Evolutionary conservation across 2,797 vertebrate genomes (phyloP).

Genomic region (Tarsius wallacei): DNA sequence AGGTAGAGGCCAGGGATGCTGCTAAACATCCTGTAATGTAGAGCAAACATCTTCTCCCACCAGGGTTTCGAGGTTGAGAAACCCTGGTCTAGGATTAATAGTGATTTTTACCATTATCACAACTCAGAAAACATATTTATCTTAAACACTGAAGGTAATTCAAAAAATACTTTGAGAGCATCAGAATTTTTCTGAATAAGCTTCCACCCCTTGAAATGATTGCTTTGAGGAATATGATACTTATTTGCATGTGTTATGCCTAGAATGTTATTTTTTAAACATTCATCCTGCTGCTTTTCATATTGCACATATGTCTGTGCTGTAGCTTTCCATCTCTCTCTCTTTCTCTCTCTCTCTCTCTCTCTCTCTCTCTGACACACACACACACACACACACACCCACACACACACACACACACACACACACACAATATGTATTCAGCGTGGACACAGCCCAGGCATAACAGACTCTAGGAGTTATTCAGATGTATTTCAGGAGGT

Average conservation of each 20-base stretch:
- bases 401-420: no score
- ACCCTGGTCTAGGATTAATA: not conserved
- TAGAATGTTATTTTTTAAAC: slow-evolving; percentile 39
- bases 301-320: not conserved
- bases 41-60: not conserved
- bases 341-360: no score
- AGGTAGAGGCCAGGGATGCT: not conserved
- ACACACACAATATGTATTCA: not conserved
- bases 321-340: not conserved
- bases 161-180: slow-evolving; percentile 15
- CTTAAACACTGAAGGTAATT: not conserved
- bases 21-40: not conserved
- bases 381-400: not conserved
- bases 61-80: not conserved
- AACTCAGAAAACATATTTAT: slow-evolving; percentile 10
- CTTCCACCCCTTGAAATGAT: not conserved
- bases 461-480: not conserved
- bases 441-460: not conserved
- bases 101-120: not conserved
- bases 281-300: not conserved
- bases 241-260: not conserved
- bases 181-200: not conserved
- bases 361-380: no score
- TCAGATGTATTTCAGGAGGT: not conserved
- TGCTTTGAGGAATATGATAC: not conserved